Evolutionary conservation across 1,140 invertebrate species (phyloP).

Genomic region (Atta cephalotes): DNA sequence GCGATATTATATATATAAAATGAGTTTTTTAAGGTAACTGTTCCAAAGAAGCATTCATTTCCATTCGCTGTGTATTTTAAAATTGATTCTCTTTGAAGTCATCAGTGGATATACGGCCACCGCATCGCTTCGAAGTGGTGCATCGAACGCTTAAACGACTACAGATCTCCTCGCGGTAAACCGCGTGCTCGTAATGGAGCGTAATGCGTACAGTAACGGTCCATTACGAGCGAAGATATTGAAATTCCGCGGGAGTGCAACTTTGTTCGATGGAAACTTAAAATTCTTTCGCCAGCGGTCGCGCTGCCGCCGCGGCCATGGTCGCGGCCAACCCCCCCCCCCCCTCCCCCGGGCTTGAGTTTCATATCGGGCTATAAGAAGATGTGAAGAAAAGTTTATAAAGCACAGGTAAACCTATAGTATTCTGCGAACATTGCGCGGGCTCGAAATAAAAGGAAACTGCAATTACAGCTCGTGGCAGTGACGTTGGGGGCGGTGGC

Average conservation of each 20-base stretch:
- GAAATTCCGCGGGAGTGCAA: constrained; percentile 58
- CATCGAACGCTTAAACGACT: neutral
- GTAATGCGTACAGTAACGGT: constrained; percentile 57
- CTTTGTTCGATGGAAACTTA: constrained; percentile 58
- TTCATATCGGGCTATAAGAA: constrained; percentile 55
- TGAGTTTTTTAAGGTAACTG: neutral
- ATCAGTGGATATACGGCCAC: neutral
- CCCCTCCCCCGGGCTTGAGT: neutral
- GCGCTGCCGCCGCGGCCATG: neutral
- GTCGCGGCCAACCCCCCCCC: neutral
- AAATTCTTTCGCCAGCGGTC: constrained; percentile 50
- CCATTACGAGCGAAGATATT: constrained; percentile 60
- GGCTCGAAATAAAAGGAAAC: constrained; percentile 49
- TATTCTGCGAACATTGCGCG: constrained; percentile 36
- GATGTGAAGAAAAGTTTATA: constrained; percentile 43
- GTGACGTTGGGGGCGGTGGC: neutral
- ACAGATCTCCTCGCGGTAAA: constrained; percentile 23
- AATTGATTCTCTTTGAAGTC: neutral
- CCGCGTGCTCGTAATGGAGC: constrained; percentile 48
- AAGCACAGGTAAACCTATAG: constrained; percentile 26
- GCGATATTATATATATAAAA: neutral
- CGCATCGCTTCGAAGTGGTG: neutral
- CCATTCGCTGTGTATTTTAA: neutral
- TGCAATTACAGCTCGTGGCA: constrained; percentile 55
- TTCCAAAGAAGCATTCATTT: neutral